Evolutionary conservation across 2,797 vertebrate genomes (phyloP), one percentile per base, ranked within the genome.

Genomic region (Silurus lanzhouensis): DNA sequence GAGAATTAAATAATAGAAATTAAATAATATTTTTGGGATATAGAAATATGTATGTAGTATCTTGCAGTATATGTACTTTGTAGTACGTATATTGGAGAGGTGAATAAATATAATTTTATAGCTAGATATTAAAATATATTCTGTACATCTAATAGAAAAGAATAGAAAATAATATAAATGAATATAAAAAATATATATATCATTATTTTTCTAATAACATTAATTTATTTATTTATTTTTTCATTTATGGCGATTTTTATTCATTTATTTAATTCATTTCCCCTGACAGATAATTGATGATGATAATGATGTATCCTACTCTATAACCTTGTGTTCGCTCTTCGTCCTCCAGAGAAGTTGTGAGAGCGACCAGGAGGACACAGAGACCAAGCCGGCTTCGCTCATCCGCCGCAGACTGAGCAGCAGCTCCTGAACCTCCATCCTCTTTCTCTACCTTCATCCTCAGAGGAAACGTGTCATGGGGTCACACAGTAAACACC

Each of bases 301-400:
- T 67, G 64, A 5, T 27, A 8, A 13, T 72, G 20, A 20, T 58
- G 74, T 12, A 8, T 77, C 12, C 58, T 31, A 58, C 55, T 77
- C 75, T 38, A 46, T 60, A 64, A 83, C 72, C 25, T 31, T 20
- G 22, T 61, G 25, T 38, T 60, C 66, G 13, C 71, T 31, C 57
- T 52, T 70, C 25, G 2, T 38, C 74, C 15, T 57, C 6, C 86
- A 95, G 95, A 93, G 93, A 57, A 25, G 88, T 86, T 95, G 95
- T 0, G 94, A 94, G 89, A 95, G 94, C 0, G 94, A 95, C 90
- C 94, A 94, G 66, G 92, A 95, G 72, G 92, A 92, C 22, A 88
- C 83, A 6, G 83, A 89, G 44, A 89, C 84, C 52, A 91, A 88
- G 31, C 92, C 90, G 0, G 66, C 20, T 0, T 87, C 87, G 0